Evolutionary conservation across 2,888 invertebrate species (phyloP).

Genomic region (Scaptomyza tumidula): DNA sequence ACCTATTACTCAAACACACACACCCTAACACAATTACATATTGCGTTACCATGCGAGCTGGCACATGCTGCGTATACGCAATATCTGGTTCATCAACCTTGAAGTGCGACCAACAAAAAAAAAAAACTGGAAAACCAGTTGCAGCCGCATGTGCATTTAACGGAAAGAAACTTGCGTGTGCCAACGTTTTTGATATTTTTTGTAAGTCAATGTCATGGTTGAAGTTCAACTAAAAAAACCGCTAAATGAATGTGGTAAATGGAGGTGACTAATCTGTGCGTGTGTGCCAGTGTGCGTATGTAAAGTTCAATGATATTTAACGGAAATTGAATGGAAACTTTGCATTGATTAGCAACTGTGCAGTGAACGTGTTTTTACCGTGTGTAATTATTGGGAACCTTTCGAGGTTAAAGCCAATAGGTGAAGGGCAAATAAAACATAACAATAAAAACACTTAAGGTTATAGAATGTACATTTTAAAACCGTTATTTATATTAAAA

Average conservation of each 20-base stretch:
- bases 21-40: background rate
- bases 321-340: slow-evolving; percentile 10
- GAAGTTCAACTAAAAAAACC: slow-evolving; percentile 39
- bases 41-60: slow-evolving; percentile 44
- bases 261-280: slow-evolving; percentile 35
- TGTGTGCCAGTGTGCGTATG: slow-evolving; percentile 2
- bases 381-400: slow-evolving; percentile 9
- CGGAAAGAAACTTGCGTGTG: slow-evolving; percentile 47
- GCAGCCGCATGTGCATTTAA: slow-evolving; percentile 53
- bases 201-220: slow-evolving; percentile 72
- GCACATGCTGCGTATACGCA: slow-evolving; percentile 71
- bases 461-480: slow-evolving; percentile 6
- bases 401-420: background rate
- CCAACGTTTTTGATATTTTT: slow-evolving; percentile 28
- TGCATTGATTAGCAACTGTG: slow-evolving; percentile 1
- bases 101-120: slow-evolving; percentile 32
- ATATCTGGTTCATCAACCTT: slow-evolving; percentile 55
- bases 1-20: slow-evolving; percentile 4
- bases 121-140: slow-evolving; percentile 57
- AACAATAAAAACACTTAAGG: background rate
- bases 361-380: background rate
- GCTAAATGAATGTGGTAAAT: slow-evolving; percentile 28
- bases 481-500: background rate
- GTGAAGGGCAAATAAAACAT: background rate
- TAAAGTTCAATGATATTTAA: slow-evolving; percentile 47